These are phyloP conservation scores for Buphagus erythrorhynchus DNA, from an alignment of 2,797 vertebrate genomes.

Conservation along the genomic window DNA sequence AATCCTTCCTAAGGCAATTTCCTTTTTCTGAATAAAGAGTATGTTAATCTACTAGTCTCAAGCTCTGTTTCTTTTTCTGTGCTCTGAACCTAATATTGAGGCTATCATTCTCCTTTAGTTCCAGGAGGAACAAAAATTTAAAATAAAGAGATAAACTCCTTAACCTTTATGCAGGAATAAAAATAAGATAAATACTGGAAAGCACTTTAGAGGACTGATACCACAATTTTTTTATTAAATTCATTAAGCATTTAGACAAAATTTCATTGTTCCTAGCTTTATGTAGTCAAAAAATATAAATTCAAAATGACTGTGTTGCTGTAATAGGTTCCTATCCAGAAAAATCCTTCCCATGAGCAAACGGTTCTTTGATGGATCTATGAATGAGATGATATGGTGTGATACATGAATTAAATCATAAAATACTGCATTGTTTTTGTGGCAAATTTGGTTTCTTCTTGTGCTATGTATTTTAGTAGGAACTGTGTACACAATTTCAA, in stretches of 20 bases:
- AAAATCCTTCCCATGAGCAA: background rate
- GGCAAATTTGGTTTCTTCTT: background rate
- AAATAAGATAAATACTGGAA: background rate
- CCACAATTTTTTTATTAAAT: background rate
- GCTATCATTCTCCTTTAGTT: conserved; percentile 44
- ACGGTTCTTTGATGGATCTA: background rate
- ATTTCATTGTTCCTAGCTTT: background rate
- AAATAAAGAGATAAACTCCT: conserved; percentile 11
- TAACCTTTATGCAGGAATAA: background rate
- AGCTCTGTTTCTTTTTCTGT: conserved; percentile 41
- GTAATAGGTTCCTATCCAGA: background rate
- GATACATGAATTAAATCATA: background rate
- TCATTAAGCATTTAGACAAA: background rate
- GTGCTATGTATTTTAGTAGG: background rate
- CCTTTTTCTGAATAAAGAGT: conserved; percentile 49
- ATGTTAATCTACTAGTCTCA: conserved; percentile 61
- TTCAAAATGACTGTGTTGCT: background rate
- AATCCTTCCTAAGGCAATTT: conserved; percentile 70
- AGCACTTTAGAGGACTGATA: background rate
- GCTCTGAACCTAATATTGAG: conserved; percentile 43
- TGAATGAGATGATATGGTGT: background rate
- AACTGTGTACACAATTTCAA: background rate
- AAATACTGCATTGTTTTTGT: background rate
- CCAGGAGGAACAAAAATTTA: background rate
- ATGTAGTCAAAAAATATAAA: background rate